Conservation (phyloP, 2,888 invertebrate genomes). For the Trichogramma evanescens region DNA sequence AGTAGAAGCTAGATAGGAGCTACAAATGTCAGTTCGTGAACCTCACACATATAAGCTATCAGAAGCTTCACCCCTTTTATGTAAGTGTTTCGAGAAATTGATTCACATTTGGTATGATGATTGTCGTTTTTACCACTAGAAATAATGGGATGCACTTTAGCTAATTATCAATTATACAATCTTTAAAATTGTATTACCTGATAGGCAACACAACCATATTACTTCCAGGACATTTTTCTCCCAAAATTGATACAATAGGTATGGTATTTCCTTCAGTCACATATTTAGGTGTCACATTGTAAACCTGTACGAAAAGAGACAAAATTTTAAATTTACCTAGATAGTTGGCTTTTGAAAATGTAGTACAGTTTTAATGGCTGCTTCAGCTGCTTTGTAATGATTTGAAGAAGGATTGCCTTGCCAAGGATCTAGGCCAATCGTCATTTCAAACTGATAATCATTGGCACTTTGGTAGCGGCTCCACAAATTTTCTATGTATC, state of each 20-base stretch:
- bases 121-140: constrained; percentile 23
- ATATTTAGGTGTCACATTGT: constrained; percentile 23
- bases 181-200: constrained; percentile 19
- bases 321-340: background rate
- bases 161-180: background rate
- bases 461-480: constrained; percentile 22
- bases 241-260: constrained; percentile 26
- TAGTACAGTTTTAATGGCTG: constrained; percentile 26
- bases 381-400: constrained; percentile 27
- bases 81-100: constrained; percentile 25
- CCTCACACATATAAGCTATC: constrained; percentile 29
- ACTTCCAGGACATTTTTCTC: constrained; percentile 20
- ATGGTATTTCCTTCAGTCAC: constrained; percentile 27
- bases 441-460: constrained; percentile 24
- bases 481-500: constrained; percentile 25
- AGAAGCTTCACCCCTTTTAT: constrained; percentile 26
- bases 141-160: constrained; percentile 3
- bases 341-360: background rate
- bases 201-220: constrained; percentile 28
- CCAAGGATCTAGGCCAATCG: constrained; percentile 28
- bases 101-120: constrained; percentile 20
- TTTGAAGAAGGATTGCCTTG: constrained; percentile 25
- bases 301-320: constrained; percentile 20
- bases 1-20: background rate
- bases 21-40: constrained; percentile 23